These are phyloP conservation scores for Macroramphosus scolopax DNA, from an alignment of 2,797 vertebrate species.

Conservation along the genomic window DNA sequence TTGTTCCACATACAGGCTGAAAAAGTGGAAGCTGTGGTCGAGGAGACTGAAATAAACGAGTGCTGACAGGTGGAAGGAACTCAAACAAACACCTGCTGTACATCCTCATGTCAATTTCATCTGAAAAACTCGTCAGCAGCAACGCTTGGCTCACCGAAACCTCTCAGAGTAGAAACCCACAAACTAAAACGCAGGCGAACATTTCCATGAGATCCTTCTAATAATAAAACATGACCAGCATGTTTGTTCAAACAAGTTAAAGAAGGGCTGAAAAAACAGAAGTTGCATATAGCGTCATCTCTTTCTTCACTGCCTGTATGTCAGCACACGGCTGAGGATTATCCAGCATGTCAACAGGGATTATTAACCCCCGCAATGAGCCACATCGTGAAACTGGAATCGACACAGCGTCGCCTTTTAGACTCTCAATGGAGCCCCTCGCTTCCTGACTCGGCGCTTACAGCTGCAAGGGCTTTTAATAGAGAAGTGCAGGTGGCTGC, in stretches of 20 bases:
- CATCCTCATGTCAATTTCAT: constrained; percentile 34
- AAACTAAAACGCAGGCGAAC: too few relatives aligned
- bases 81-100: background rate
- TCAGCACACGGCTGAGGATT: constrained; percentile 4
- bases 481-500: constrained; percentile 47
- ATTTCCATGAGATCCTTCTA: too few relatives aligned
- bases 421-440: background rate
- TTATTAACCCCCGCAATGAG: too few relatives aligned
- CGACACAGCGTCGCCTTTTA: constrained; percentile 19
- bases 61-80: constrained; percentile 23
- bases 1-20: too few relatives aligned
- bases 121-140: accelerated
- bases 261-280: too few relatives aligned
- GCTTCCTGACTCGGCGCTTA: constrained; percentile 13
- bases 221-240: too few relatives aligned
- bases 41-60: constrained; percentile 10
- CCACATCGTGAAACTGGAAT: too few relatives aligned
- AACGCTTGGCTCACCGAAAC: background rate
- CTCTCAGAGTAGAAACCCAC: too few relatives aligned
- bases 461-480: constrained; percentile 42
- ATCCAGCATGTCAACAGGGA: too few relatives aligned
- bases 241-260: too few relatives aligned
- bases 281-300: constrained; percentile 5
- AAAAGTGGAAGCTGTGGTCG: constrained; percentile 9
- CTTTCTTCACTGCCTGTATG: constrained; percentile 28